Evolutionary conservation across 2,888 invertebrate species (phyloP).

Genomic region (Agrotis exclamationis): DNA sequence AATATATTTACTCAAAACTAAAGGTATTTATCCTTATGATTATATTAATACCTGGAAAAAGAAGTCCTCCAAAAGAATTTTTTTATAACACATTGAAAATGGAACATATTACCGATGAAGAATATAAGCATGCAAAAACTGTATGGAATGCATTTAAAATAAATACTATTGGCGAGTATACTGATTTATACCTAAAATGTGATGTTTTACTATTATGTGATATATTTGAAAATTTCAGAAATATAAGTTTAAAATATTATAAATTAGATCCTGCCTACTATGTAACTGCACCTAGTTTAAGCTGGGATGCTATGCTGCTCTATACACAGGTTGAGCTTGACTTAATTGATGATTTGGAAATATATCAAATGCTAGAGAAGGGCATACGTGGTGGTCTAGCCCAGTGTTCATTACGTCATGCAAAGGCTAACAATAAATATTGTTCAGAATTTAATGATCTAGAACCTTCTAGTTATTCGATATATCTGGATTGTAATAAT

Average conservation of each 20-base stretch:
- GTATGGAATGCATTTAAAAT: not conserved
- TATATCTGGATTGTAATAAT: no score
- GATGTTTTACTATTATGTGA: not conserved
- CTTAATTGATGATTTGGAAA: no score
- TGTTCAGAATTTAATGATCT: no score
- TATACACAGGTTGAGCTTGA: no score
- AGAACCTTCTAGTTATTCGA: no score
- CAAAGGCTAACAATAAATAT: no score
- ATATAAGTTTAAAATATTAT: not conserved
- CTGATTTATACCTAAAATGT: not conserved
- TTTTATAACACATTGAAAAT: constrained; percentile 1
- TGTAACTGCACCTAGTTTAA: constrained; percentile 1
- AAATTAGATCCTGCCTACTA: not conserved
- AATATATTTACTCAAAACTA: not conserved
- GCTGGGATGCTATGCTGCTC: no score
- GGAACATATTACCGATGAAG: not conserved
- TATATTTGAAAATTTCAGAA: constrained; percentile 1
- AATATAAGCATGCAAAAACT: not conserved
- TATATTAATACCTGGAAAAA: not conserved
- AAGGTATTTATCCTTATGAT: constrained; percentile 15
- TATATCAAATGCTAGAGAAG: no score
- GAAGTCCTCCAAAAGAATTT: constrained; percentile 19
- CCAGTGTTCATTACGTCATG: not conserved
- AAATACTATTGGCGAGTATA: not conserved
- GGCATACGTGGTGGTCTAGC: not conserved